phyloP scores from a whole-genome alignment of 2,797 vertebrate genomes.

The Pseudotriccus pelzelni region DNA sequence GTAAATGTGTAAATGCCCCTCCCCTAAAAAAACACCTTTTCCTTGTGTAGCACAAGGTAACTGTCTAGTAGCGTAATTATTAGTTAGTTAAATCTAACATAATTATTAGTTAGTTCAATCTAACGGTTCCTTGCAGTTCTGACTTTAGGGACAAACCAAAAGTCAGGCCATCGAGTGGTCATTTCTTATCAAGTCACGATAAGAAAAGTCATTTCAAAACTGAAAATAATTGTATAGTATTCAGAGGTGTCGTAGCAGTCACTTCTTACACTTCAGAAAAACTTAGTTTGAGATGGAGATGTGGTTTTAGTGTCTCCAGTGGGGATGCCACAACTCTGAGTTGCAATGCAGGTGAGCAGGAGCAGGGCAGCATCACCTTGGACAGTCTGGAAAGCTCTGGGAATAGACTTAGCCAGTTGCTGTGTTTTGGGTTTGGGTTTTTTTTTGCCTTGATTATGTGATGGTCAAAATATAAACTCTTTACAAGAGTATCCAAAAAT shows the following conservation, averaged over 20 bases:
- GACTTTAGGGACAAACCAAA: background rate
- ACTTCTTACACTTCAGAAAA: background rate
- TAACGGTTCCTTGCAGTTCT: background rate
- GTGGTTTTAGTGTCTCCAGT: background rate
- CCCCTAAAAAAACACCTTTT: background rate
- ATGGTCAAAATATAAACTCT: conserved; percentile 2
- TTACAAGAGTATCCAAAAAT: background rate
- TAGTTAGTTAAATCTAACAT: background rate
- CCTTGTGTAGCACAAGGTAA: background rate
- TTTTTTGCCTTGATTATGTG: background rate
- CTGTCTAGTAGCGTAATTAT: background rate
- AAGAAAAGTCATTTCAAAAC: background rate
- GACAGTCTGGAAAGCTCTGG: background rate
- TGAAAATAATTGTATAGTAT: background rate
- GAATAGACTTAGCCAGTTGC: background rate
- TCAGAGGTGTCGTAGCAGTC: background rate
- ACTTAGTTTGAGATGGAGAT: background rate
- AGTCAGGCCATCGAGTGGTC: background rate
- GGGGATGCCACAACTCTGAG: background rate
- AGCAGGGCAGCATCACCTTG: background rate
- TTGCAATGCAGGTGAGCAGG: background rate
- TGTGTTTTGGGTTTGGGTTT: too few relatives aligned
- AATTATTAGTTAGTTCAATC: background rate
- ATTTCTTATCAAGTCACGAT: rapidly evolving
- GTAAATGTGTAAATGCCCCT: background rate